Evolutionary conservation across 2,888 invertebrate species (phyloP), one percentile per base, ranked within the genome.

Genomic region (Coleophora flavipennella): DNA sequence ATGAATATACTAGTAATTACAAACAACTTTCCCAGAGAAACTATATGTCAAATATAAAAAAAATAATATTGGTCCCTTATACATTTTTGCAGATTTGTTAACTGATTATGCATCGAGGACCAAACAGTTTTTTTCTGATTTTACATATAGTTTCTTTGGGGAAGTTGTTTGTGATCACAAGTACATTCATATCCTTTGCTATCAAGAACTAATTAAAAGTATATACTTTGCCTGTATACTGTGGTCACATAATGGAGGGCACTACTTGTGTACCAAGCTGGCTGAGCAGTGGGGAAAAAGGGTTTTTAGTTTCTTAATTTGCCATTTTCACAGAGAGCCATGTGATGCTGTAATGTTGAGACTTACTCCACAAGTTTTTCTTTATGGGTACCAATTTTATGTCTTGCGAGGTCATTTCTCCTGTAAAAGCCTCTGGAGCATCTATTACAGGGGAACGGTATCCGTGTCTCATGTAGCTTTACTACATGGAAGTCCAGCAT

Each of bases 391-490:
- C 67, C 74, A 44, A 68, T 62, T 49, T 67, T 75, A 54, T 84
- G 83, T 45, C 77, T 62, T 1, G 72, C 66, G 1, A 83, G 60
- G 60, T 84, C 83, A 62, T 68, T 76, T 45, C 72, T 76, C 38
- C 84, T 68, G 44, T 77, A 81, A 48, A 81, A 84, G 8, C 75
- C 74, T 49, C 78, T 62, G 0, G 73, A 57, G 43, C 84, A 84
- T 33, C 62, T 55, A 29, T 70, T 66, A 57, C 84, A 84, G 1
- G 71, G 66, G 38, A 67, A 76, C 1, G 73, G 74, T 10, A 72
- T 67, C 1, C 59, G 51, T 25, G 62, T 67, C 10, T 65, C 62
- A 45, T 85, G 84, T 10, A 69, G 45, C 52, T 81, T 81, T 1
- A 70, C 64, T 1, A 65, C 54, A 39, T 84, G 84, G 38, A 67